Conservation (phyloP, 2,113 vertebrate genomes). For the Austrofundulus limnaeus region DNA sequence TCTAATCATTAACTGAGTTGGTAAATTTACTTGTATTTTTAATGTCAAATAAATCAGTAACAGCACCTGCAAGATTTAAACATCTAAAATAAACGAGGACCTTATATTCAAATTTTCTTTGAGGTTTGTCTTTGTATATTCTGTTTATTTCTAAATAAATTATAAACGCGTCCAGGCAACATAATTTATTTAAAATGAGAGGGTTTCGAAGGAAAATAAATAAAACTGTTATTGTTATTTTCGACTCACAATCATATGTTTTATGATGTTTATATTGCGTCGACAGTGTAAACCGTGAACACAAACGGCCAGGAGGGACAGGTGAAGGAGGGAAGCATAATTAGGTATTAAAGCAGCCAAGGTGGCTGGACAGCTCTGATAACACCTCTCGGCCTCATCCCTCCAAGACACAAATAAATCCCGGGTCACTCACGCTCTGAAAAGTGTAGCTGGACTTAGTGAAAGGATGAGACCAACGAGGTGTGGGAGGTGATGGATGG, state of each 20-base stretch:
- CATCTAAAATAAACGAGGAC: neutral
- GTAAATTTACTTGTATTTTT: no score
- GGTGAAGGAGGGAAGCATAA: conserved; percentile 30
- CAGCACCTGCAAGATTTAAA: neutral
- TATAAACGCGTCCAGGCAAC: neutral
- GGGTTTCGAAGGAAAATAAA: neutral
- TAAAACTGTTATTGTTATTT: neutral
- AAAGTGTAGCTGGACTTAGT: conserved; percentile 13
- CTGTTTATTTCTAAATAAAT: neutral
- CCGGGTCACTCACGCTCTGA: conserved; percentile 27
- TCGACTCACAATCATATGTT: neutral
- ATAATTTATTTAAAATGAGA: no score
- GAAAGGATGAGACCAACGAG: conserved; percentile 15
- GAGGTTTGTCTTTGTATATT: neutral
- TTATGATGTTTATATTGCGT: neutral
- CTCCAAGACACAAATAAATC: conserved; percentile 55
- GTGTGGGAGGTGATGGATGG: conserved; percentile 55
- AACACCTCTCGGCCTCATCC: conserved; percentile 49
- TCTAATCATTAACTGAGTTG: neutral
- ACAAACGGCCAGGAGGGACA: conserved; percentile 7
- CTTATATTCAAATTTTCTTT: neutral
- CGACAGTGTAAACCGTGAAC: neutral
- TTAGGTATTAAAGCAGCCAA: conserved; percentile 50
- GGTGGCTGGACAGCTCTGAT: conserved; percentile 49
- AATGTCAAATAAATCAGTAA: neutral